Percentiles rank a stretch among this genome's conserved stretches.
phyloP scores from a whole-genome alignment of 1,140 invertebrate species.

The Hermatobates lingyangjiaoensis region DNA sequence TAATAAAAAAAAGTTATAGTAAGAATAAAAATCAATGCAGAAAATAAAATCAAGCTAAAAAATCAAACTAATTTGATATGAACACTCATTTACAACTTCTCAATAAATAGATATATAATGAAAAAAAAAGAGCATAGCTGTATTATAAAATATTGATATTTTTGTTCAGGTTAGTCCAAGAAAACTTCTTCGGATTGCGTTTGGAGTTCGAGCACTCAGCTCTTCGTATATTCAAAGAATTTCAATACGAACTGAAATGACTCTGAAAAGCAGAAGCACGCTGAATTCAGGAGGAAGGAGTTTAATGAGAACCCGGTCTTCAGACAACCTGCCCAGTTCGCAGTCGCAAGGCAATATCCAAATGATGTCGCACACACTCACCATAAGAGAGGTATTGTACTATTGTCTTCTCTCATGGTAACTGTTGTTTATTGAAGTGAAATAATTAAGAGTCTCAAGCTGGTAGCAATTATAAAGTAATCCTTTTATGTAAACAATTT shows the following conservation, averaged over 20 bases:
- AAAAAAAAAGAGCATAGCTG: no score
- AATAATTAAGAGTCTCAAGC: no score
- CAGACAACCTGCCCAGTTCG: constrained; percentile 72
- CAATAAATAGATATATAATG: no score
- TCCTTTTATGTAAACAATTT: no score
- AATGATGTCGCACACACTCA: constrained; percentile 80
- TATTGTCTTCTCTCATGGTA: no score
- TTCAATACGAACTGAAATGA: constrained; percentile 81
- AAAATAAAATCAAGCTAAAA: no score
- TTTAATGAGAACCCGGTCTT: constrained; percentile 55
- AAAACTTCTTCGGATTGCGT: constrained; percentile 72
- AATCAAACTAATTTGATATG: no score
- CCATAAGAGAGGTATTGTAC: constrained; percentile 74
- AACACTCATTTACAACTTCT: no score
- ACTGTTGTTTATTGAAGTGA: no score
- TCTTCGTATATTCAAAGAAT: constrained; percentile 80
- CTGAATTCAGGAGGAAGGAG: constrained; percentile 36
- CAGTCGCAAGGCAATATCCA: constrained; percentile 82
- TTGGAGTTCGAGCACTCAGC: constrained; percentile 72
- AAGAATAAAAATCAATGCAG: no score
- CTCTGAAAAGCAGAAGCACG: constrained; percentile 54
- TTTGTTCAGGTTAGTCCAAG: constrained; percentile 43
- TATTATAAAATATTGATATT: constrained; percentile 1
- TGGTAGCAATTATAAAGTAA: no score
- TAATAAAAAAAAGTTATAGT: no score